phyloP scores from a whole-genome alignment of 2,113 vertebrate genomes.

The Delphinus delphis region DNA sequence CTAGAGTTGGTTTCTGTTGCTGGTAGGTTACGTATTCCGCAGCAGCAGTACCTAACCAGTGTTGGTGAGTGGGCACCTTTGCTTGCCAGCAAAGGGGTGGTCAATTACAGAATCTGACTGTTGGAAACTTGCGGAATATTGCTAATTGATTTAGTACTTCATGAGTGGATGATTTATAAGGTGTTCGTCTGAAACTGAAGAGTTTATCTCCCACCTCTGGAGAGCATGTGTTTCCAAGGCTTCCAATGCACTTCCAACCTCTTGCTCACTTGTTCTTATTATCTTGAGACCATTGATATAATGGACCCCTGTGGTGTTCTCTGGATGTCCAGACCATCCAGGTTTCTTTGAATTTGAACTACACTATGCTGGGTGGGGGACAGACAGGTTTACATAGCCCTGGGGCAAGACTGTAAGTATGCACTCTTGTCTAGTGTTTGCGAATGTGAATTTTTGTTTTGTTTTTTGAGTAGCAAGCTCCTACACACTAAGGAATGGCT shows the following conservation, averaged over 20 bases:
- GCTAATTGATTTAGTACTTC: not conserved
- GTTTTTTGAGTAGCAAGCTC: not conserved
- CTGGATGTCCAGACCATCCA: not conserved
- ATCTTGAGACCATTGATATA: not conserved
- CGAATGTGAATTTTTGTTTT: too few species aligned
- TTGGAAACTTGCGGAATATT: not conserved
- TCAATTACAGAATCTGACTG: not conserved
- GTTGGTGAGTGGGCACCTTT: not conserved
- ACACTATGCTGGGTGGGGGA: accelerated
- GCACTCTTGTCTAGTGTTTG: not conserved
- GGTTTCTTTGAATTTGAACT: not conserved
- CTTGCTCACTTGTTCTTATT: not conserved
- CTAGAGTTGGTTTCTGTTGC: not conserved
- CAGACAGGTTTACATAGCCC: not conserved
- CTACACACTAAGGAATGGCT: not conserved
- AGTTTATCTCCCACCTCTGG: not conserved
- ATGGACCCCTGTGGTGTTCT: not conserved
- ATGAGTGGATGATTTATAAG: not conserved
- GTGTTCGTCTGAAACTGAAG: not conserved
- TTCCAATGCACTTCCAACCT: not conserved
- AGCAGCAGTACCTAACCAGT: not conserved
- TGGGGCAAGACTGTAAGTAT: not conserved
- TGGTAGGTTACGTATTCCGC: not conserved
- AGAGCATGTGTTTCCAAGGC: not conserved
- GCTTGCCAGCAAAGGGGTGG: not conserved